Evolutionary conservation across 2,113 vertebrate species (phyloP).

Genomic region (Danio rerio): DNA sequence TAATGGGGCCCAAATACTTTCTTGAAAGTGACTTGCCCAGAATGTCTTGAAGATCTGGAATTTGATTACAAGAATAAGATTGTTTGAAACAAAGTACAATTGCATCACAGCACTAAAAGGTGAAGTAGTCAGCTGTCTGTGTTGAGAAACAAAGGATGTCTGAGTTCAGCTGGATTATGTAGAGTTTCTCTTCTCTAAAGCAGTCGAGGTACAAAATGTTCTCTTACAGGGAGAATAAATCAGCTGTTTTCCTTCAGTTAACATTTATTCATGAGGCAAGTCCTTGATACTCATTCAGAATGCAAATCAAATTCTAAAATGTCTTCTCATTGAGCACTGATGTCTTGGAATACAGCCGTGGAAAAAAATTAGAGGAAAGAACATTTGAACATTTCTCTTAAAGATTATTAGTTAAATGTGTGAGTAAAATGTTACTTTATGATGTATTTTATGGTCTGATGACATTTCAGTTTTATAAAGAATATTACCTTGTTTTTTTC

Average conservation of each 20-base stretch:
- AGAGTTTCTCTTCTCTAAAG: constrained; percentile 1
- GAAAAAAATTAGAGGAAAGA: too few relatives aligned
- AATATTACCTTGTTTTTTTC: too few relatives aligned
- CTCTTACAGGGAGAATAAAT: neutral
- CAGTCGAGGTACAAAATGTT: constrained; percentile 18
- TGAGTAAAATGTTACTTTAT: too few relatives aligned
- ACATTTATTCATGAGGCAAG: neutral
- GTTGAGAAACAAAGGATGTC: neutral
- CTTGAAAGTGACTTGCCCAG: neutral
- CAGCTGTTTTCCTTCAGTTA: neutral
- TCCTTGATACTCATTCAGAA: neutral
- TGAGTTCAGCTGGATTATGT: neutral
- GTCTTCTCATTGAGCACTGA: neutral
- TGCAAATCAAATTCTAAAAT: neutral
- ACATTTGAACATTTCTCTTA: too few relatives aligned
- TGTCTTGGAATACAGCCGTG: too few relatives aligned
- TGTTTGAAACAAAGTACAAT: neutral
- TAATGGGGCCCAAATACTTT: too few relatives aligned
- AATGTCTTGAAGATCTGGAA: constrained; percentile 19
- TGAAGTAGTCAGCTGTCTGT: constrained; percentile 10
- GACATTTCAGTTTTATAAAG: too few relatives aligned
- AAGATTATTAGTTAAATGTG: too few relatives aligned
- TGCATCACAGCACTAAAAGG: neutral
- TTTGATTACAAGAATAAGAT: constrained; percentile 19
- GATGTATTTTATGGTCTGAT: too few relatives aligned